A percentile compares a stretch with the other conserved stretches of the same genome.
Evolutionary conservation across 2,113 vertebrate species (phyloP).

Genomic region (Bubo bubo): DNA sequence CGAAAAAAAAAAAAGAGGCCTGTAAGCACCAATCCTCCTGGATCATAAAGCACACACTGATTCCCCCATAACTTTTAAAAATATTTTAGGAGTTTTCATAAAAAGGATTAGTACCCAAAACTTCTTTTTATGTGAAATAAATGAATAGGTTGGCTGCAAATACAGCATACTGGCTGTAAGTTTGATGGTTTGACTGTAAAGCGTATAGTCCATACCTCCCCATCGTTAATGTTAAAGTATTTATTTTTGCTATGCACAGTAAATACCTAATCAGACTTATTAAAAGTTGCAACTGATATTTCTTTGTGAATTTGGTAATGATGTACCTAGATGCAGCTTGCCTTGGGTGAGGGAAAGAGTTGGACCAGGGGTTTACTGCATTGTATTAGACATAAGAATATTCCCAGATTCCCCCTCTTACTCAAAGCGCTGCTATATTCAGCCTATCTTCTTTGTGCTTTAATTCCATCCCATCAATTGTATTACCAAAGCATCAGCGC

Average conservation of each 20-base stretch:
- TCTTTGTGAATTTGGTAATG: neutral
- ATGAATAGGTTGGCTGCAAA: neutral
- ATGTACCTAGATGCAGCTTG: neutral
- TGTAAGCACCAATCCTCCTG: neutral
- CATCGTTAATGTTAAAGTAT: neutral
- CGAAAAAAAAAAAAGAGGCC: neutral
- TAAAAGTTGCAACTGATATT: neutral
- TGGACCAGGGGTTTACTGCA: neutral
- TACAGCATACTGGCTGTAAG: neutral
- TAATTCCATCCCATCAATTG: neutral
- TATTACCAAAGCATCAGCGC: neutral
- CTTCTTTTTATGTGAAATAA: constrained; percentile 24
- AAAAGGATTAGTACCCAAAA: constrained; percentile 28
- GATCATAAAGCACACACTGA: constrained; percentile 21
- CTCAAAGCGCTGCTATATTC: neutral
- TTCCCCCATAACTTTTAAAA: neutral
- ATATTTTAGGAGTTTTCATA: constrained; percentile 49
- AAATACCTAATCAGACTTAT: neutral
- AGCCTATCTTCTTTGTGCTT: neutral
- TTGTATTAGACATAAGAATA: neutral
- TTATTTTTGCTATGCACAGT: neutral
- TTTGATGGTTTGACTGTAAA: neutral
- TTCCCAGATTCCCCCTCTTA: neutral
- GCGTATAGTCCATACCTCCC: neutral
- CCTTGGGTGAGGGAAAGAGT: neutral